Evolutionary conservation across 2,113 vertebrate species (phyloP), one percentile per base, ranked within the genome.

Genomic region (Ailuropoda melanoleuca): DNA sequence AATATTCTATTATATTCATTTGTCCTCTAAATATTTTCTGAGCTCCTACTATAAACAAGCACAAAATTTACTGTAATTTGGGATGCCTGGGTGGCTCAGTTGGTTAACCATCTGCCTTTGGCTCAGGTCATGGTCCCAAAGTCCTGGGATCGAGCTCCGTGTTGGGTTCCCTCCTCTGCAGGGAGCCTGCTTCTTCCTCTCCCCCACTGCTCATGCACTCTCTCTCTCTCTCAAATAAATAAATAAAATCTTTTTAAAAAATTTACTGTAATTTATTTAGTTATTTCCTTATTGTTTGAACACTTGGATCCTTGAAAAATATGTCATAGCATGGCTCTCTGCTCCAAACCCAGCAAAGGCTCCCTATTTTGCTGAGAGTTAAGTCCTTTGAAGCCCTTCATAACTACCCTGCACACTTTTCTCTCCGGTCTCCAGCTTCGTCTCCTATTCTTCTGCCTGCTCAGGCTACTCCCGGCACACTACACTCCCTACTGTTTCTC

Each of bases 1-100:
- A 82, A 56, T 37, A 53, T 64, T 64, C 34, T 4, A 34, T 77
- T 88, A 8, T 34, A 43, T 31, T 85, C 10, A 58, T 77, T 94
- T 95, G 19, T 92, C 88, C 58, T 91, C 26, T 62, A 84, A 75
- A 75, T 60, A 85, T 39, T 83, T 93, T 87, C 50, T 39, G 60
- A 89, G 31, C 15, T 81, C 53, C 72, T 60, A 1, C 24, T 62
- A 15, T 15, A 21, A 93, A 74, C 6, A 85, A 92, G 31, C n/a
- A 77, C 56, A 83, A 8, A 48, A 43, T 64, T 82, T 86, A 43
- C n/a, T 87, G 1, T 92, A 29, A 95, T 48, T 50, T 66, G 43
- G 43, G 43, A 6, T 6, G 43, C 43, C 43, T 43, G 43, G 43
- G 43, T 43, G 43, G 43, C 43, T 43, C 5, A 6, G 43, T 43